These are phyloP conservation scores for Chesias legatella DNA, from an alignment of 2,888 invertebrate genomes.

Conservation along the genomic window DNA sequence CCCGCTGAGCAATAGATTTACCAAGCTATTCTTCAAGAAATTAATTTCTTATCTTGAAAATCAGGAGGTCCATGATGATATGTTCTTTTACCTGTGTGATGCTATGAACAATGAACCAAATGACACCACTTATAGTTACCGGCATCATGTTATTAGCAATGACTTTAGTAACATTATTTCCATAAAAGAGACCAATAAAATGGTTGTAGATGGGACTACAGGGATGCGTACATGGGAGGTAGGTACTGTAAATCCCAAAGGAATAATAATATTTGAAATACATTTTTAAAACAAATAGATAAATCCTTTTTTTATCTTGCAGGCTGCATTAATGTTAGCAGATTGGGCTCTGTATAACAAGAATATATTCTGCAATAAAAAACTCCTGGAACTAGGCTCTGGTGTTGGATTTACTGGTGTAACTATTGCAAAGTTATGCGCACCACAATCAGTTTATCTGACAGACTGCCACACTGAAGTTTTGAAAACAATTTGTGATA, in stretches of 20 bases:
- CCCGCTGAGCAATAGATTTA: conserved; percentile 83
- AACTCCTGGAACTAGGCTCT: conserved; percentile 87
- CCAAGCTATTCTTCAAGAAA: conserved; percentile 83
- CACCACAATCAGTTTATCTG: conserved; percentile 77
- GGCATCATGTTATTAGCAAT: conserved; percentile 81
- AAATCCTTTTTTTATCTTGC: conserved; percentile 33
- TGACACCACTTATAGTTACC: conserved; percentile 71
- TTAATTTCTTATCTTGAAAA: conserved; percentile 81
- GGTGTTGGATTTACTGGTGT: conserved; percentile 88
- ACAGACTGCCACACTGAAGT: conserved; percentile 87
- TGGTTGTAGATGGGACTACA: conserved; percentile 89
- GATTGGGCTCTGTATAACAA: conserved; percentile 84
- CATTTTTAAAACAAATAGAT: too few relatives aligned
- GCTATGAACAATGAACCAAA: conserved; percentile 57
- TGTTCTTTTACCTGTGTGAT: conserved; percentile 82
- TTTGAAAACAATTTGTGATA: conserved; percentile 81
- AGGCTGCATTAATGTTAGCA: conserved; percentile 85
- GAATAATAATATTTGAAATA: too few relatives aligned
- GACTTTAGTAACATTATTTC: conserved; percentile 66
- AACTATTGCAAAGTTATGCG: conserved; percentile 77
- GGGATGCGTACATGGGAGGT: conserved; percentile 91
- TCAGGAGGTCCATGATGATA: conserved; percentile 82
- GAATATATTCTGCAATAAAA: conserved; percentile 73
- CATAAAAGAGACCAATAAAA: conserved; percentile 84
- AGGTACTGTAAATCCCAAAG: too few relatives aligned